phyloP scores from a whole-genome alignment of 2,888 invertebrate genomes.

The Drosophila cognata region DNA sequence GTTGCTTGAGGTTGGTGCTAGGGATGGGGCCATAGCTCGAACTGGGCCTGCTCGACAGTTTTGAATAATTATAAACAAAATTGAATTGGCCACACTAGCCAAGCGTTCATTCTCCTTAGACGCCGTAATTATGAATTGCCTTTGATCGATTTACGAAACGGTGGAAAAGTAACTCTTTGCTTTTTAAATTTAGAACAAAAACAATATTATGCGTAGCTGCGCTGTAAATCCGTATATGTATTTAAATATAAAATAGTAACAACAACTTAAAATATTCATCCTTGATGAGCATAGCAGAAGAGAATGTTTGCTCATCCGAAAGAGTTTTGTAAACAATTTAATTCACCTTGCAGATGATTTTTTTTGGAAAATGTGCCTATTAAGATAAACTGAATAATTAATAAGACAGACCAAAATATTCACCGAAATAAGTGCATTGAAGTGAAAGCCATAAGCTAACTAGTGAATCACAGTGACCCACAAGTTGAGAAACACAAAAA shows the following conservation, averaged over 20 bases:
- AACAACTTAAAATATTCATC: background rate
- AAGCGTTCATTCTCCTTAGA: constrained; percentile 41
- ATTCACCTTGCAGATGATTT: constrained; percentile 32
- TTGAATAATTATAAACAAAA: constrained; percentile 69
- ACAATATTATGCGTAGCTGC: constrained; percentile 21
- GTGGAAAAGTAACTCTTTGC: background rate
- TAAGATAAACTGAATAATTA: constrained; percentile 57
- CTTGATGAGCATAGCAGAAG: background rate
- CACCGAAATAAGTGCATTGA: constrained; percentile 16
- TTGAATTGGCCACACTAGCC: constrained; percentile 57
- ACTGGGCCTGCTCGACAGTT: constrained; percentile 44
- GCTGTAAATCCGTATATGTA: constrained; percentile 1
- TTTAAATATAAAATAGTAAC: background rate
- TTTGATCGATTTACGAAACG: constrained; percentile 29
- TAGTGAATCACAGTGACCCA: constrained; percentile 40
- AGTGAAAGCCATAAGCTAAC: constrained; percentile 28
- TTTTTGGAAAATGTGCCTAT: constrained; percentile 66
- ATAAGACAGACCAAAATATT: constrained; percentile 37
- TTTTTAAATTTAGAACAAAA: constrained; percentile 33
- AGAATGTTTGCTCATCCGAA: background rate
- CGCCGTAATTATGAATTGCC: constrained; percentile 54
- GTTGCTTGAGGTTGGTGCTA: constrained; percentile 2
- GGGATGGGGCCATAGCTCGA: constrained; percentile 3
- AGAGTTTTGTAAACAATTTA: constrained; percentile 6
- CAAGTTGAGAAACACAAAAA: constrained; percentile 44